Evolutionary conservation across 2,113 vertebrate species (phyloP).

Genomic region (Grammomys surdaster): DNA sequence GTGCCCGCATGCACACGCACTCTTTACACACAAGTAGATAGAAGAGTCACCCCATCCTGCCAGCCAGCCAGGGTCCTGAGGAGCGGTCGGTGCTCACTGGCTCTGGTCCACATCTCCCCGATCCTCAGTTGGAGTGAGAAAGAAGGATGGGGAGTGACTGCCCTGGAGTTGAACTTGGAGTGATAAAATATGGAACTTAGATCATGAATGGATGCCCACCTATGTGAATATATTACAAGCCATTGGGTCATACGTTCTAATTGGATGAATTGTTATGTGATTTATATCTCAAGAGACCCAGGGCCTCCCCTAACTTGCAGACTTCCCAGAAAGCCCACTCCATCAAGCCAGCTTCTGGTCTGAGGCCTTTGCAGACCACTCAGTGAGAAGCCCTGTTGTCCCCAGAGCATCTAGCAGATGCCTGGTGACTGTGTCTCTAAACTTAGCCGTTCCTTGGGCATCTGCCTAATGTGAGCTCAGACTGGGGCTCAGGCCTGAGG

Average conservation of each 20-base stretch:
- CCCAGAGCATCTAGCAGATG: background rate
- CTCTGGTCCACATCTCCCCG: background rate
- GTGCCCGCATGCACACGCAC: too few species aligned
- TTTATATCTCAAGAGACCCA: background rate
- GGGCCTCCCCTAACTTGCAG: background rate
- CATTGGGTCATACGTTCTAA: background rate
- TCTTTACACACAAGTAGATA: background rate
- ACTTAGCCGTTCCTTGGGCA: constrained; percentile 52
- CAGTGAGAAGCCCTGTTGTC: background rate
- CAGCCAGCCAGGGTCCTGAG: background rate
- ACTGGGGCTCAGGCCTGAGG: background rate
- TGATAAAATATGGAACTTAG: background rate
- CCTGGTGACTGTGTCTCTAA: constrained; percentile 53
- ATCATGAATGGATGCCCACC: background rate
- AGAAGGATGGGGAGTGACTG: background rate
- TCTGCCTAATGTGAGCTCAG: constrained; percentile 24
- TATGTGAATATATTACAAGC: background rate
- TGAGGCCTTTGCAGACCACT: background rate
- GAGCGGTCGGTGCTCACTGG: too few species aligned
- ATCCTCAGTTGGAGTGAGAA: background rate
- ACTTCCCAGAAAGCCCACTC: background rate
- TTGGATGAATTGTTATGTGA: background rate
- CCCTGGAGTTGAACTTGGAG: fast-evolving
- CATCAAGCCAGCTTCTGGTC: background rate
- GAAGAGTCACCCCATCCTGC: background rate